These are phyloP conservation scores for Dysmachus trigonus DNA, from an alignment of 2,888 invertebrate genomes.

Conservation along the genomic window DNA sequence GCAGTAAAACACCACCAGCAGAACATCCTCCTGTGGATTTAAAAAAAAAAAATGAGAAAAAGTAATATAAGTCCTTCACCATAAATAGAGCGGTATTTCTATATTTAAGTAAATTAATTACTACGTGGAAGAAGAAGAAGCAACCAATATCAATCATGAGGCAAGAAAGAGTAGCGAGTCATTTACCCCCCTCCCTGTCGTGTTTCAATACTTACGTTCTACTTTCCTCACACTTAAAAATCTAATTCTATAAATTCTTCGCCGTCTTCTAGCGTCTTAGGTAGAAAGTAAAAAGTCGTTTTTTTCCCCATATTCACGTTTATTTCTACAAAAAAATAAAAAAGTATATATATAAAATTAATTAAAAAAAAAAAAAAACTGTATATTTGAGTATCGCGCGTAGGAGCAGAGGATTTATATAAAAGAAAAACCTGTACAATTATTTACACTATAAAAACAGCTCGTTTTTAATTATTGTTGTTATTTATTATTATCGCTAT, in stretches of 20 bases:
- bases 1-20: slow-evolving; percentile 3
- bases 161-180: not conserved
- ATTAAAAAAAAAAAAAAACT: not conserved
- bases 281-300: not conserved
- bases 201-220: not conserved
- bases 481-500: slow-evolving; percentile 39
- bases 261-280: not conserved
- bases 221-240: not conserved
- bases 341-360: not conserved
- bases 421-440: slow-evolving; percentile 23
- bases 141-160: slow-evolving; percentile 24
- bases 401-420: slow-evolving; percentile 20
- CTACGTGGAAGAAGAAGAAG: not conserved
- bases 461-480: slow-evolving; percentile 38
- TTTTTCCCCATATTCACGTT: not conserved
- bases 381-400: not conserved
- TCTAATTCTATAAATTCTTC: not conserved
- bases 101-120: slow-evolving; percentile 35
- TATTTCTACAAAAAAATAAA: not conserved
- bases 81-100: slow-evolving; percentile 35
- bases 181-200: not conserved
- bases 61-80: slow-evolving; percentile 29
- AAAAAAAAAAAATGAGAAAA: no score
- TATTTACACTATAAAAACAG: slow-evolving; percentile 31
- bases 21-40: slow-evolving; percentile 31